Conservation (phyloP, 2,113 vertebrate genomes). For the Ranitomeya variabilis region DNA sequence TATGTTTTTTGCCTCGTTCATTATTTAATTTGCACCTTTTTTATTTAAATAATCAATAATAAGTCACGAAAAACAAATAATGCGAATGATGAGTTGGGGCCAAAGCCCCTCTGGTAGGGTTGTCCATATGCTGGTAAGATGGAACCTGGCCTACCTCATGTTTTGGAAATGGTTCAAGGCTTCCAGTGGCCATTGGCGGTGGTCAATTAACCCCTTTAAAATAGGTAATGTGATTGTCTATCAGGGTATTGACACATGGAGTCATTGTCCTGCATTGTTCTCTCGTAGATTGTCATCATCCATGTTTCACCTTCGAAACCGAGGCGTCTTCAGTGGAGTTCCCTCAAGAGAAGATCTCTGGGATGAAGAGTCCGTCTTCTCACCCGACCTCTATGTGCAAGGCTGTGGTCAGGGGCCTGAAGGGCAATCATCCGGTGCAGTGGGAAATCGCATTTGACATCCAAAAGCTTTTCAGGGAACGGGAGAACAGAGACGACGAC, state of each 20-base stretch:
- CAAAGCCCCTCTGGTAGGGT: no score
- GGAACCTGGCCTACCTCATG: no score
- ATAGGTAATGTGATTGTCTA: background rate
- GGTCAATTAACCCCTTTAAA: no score
- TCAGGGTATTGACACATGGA: background rate
- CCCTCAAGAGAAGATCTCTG: background rate
- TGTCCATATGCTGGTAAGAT: no score
- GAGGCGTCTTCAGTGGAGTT: constrained; percentile 66
- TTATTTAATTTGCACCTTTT: no score
- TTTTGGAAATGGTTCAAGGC: no score
- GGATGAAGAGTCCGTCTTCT: background rate
- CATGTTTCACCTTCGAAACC: constrained; percentile 68
- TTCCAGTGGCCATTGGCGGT: no score
- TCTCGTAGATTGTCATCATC: constrained; percentile 73
- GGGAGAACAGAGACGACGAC: constrained; percentile 68
- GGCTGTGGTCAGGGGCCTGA: constrained; percentile 84
- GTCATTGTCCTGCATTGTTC: background rate
- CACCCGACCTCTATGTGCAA: constrained; percentile 75
- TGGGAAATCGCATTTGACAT: constrained; percentile 93
- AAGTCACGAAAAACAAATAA: no score
- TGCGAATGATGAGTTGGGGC: no score
- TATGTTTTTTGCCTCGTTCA: no score
- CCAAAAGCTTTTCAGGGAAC: constrained; percentile 73
- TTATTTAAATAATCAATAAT: no score
- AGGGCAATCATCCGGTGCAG: constrained; percentile 74